Base-by-base conservation (phyloP, 2,888 invertebrate species). In the Schizaphis graminum region DNA sequence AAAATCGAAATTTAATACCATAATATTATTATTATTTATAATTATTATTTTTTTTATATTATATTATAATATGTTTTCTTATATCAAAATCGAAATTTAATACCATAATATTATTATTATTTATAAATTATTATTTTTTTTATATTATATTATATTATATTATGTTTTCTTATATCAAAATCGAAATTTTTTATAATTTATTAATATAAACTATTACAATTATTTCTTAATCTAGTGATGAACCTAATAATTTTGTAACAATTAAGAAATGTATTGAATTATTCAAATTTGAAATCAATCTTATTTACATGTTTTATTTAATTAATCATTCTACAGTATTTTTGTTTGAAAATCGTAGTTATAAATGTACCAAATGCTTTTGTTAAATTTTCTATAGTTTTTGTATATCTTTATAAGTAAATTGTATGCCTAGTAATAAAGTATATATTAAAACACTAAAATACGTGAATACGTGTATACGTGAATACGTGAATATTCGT, bases 381-480 rank as follows among this genome's bases (percentile, higher is more conserved):
- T 87, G 44, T 87, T 26, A 87, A 28, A 87, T 87, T 49, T 47
- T 47, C 28, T 49, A 7, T 87, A 28, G 26, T 47, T 44, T 87
- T 87, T 49, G 26, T 24, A 87, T 87, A 47, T 87, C 26, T 26
- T 87, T 87, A 49, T 28, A 87, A 13, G 26, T 87, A 87, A 87
- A 87, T 87, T 87, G 87, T 49, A 57, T 87, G 26, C 0, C 87
- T 44, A 86, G 44, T 86, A 41, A 86, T 86, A 47, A 86, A 86
- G 28, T 86, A 85, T 16, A 13, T 47, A 87, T 87, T 44, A 87
- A 47, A 87, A 44, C 86, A 87, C 26, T 87, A 87, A 87, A 47
- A 87, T 87, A 87, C 44, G 86, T 87, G 47, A 44, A n/a, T 84
- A 84, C 86, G 47, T 47, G 86, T 87, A 49, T 47, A 87, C 86